A percentile compares a stretch with the other conserved stretches of the same genome.
These are phyloP conservation scores for Mnemiopsis leidyi DNA, from an alignment of 37 sponge, comb jelly and placozoan genomes.

Conservation along the genomic window DNA sequence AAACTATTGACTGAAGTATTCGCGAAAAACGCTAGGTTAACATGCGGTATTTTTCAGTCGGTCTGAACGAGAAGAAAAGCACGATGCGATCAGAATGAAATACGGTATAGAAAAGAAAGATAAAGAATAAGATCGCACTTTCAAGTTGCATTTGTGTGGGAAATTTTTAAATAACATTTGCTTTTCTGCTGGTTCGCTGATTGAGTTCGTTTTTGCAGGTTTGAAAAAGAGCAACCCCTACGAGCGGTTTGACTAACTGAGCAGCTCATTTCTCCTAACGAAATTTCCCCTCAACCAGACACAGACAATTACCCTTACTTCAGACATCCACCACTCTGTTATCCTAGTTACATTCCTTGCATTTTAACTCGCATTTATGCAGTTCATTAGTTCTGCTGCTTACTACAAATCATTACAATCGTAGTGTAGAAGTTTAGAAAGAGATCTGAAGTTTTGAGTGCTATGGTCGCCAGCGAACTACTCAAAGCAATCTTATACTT, in stretches of 20 bases:
- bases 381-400: too few relatives aligned
- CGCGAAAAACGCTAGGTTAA: too few relatives aligned
- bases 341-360: too few relatives aligned
- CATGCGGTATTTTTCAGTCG: background rate
- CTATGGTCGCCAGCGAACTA: too few relatives aligned
- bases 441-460: too few relatives aligned
- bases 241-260: conserved; percentile 8
- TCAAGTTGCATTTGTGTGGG: background rate
- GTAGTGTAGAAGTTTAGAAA: too few relatives aligned
- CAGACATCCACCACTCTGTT: too few relatives aligned
- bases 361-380: too few relatives aligned
- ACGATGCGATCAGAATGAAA: conserved; percentile 35
- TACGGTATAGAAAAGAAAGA: background rate
- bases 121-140: background rate
- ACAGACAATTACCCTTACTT: background rate
- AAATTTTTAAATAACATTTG: background rate
- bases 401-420: too few relatives aligned
- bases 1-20: too few relatives aligned
- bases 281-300: background rate
- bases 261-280: too few relatives aligned
- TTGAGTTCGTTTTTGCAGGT: background rate
- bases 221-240: conserved; percentile 12
- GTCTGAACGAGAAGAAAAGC: background rate
- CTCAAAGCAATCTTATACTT: too few relatives aligned
- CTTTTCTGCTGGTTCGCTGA: background rate